These are phyloP conservation scores for Diabrotica balteata DNA, from an alignment of 2,888 invertebrate species.

Conservation along the genomic window DNA sequence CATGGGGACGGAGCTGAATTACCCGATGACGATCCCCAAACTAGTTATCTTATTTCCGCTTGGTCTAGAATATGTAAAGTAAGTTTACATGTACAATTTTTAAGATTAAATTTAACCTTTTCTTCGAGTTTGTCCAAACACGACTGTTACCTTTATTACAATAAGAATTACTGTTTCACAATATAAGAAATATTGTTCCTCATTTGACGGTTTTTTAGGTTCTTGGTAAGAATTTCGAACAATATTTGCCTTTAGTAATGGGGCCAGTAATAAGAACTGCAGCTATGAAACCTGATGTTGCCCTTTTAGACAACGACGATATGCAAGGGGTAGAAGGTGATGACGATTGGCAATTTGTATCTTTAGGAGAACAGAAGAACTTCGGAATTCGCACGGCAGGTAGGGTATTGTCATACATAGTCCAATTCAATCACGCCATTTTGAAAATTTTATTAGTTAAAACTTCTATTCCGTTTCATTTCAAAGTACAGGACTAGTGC, in stretches of 20 bases:
- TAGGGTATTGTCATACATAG: constrained; percentile 42
- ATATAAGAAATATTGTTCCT: too few relatives aligned
- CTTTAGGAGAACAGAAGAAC: constrained; percentile 92
- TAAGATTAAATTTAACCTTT: too few relatives aligned
- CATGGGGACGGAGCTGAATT: constrained; percentile 81
- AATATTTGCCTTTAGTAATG: constrained; percentile 95
- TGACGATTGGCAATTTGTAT: constrained; percentile 93
- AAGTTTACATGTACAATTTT: constrained; percentile 16
- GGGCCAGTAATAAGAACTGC: constrained; percentile 92
- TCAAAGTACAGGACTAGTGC: too few relatives aligned
- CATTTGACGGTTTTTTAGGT: constrained; percentile 43
- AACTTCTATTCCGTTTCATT: too few relatives aligned
- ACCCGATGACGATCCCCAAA: constrained; percentile 95
- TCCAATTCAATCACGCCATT: not conserved
- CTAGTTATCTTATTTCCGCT: constrained; percentile 96
- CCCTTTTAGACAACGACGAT: constrained; percentile 85
- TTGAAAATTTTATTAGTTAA: too few relatives aligned
- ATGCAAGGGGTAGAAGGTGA: constrained; percentile 84
- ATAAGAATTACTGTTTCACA: too few relatives aligned
- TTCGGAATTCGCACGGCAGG: constrained; percentile 93
- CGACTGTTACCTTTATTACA: too few relatives aligned
- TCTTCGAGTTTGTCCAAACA: too few relatives aligned
- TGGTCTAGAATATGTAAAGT: constrained; percentile 98
- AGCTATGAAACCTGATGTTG: constrained; percentile 91
- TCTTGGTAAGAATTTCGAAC: constrained; percentile 82